Percentiles rank a stretch among this genome's conserved stretches.
These are phyloP conservation scores for Hirudo medicinalis DNA, from an alignment of 1,140 invertebrate species.

Conservation along the genomic window DNA sequence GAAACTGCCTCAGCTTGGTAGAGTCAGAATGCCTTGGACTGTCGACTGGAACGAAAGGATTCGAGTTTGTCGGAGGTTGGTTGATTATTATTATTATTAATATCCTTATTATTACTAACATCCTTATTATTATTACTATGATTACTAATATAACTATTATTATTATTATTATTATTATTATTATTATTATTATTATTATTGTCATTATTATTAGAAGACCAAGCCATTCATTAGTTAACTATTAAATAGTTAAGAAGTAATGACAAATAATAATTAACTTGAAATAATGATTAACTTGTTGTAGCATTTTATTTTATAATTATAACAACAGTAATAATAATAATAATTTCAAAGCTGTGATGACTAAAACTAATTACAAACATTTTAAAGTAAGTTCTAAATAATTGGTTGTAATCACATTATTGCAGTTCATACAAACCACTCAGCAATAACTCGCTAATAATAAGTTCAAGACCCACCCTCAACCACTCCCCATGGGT, in stretches of 20 bases:
- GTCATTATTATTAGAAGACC: not conserved
- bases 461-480: constrained; percentile 11
- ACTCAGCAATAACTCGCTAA: too few species aligned
- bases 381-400: too few species aligned
- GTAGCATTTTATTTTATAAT: too few species aligned
- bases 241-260: not conserved
- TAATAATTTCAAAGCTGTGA: not conserved
- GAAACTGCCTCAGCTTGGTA: constrained; percentile 36
- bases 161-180: not conserved
- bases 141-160: not conserved
- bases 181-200: not conserved
- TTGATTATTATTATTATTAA: not conserved
- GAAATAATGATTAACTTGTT: not conserved
- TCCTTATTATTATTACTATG: not conserved
- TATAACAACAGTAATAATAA: not conserved
- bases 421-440: too few species aligned
- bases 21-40: constrained; percentile 42
- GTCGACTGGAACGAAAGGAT: constrained; percentile 33
- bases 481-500: constrained; percentile 29
- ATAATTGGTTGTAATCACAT: too few species aligned
- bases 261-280: not conserved
- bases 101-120: not conserved
- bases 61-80: not conserved
- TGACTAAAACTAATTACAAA: too few species aligned
- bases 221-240: not conserved